A percentile compares a stretch with the other conserved stretches of the same genome.
Conservation (phyloP, 2,888 invertebrate species). For the Lithosia quadra region DNA sequence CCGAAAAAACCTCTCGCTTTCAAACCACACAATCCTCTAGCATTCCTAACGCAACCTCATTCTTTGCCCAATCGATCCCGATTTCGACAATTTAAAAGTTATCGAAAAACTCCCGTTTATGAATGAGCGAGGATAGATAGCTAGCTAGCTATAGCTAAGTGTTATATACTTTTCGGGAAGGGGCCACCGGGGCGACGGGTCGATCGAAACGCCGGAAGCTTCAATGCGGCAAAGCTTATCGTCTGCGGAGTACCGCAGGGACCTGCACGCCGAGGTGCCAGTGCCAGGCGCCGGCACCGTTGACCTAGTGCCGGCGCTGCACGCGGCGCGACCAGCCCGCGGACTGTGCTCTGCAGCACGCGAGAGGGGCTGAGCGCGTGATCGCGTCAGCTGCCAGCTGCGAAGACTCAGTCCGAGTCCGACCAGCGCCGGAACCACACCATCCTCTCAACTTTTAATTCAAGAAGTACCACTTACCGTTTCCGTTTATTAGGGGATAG, state of each 20-base stretch:
- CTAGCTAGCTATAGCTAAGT: constrained; percentile 54
- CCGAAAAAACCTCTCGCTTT: constrained; percentile 59
- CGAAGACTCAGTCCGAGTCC: not conserved
- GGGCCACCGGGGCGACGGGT: constrained; percentile 65
- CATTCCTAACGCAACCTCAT: constrained; percentile 23
- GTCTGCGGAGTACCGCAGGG: constrained; percentile 56
- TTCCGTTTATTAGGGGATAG: constrained; percentile 92
- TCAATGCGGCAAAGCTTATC: constrained; percentile 78
- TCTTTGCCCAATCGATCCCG: constrained; percentile 32
- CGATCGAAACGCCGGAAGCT: constrained; percentile 76
- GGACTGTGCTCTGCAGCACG: not conserved
- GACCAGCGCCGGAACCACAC: constrained; percentile 1
- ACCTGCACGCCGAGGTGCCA: constrained; percentile 27
- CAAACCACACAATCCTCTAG: constrained; percentile 41
- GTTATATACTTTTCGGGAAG: constrained; percentile 59
- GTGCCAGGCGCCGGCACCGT: constrained; percentile 55
- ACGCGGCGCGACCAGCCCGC: constrained; percentile 51
- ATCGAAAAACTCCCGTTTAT: constrained; percentile 26
- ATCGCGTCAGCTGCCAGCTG: constrained; percentile 5
- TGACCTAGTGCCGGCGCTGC: constrained; percentile 36
- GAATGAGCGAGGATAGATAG: constrained; percentile 27
- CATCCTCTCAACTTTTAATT: constrained; percentile 20
- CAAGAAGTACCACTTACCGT: constrained; percentile 83
- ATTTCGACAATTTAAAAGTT: constrained; percentile 28
- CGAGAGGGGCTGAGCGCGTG: constrained; percentile 17